Evolutionary conservation across 35 echinoderm and acorn worm genomes (phyloP).

Genomic region (Apostichopus californicus): DNA sequence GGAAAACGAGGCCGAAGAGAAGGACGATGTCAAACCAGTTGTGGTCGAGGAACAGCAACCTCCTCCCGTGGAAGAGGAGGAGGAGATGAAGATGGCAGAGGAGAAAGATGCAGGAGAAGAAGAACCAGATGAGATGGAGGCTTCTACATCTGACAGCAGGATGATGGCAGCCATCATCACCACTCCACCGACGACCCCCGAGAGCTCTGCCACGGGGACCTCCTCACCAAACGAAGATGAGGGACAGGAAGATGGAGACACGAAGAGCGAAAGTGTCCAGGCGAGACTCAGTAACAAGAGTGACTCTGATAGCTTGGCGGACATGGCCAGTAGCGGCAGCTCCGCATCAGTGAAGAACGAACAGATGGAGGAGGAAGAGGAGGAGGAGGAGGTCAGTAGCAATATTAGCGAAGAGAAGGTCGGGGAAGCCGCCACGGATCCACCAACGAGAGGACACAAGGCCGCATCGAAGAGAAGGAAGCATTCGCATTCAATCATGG

Average conservation of each 20-base stretch:
- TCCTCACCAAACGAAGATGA: slow-evolving; percentile 73
- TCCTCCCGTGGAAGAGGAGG: background rate
- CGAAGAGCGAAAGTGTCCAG: slow-evolving; percentile 56
- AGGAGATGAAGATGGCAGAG: background rate
- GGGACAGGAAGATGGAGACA: slow-evolving; percentile 27
- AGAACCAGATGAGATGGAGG: background rate
- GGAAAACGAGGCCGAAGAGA: slow-evolving; percentile 56
- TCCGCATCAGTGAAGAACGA: background rate
- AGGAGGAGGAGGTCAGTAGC: background rate
- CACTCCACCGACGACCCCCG: slow-evolving; percentile 94
- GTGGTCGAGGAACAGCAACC: slow-evolving; percentile 27
- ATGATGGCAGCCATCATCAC: slow-evolving; percentile 24
- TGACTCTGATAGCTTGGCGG: slow-evolving; percentile 85
- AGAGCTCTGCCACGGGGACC: slow-evolving; percentile 58
- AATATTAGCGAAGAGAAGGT: slow-evolving; percentile 6
- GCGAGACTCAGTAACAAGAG: slow-evolving; percentile 64
- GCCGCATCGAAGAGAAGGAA: slow-evolving; percentile 64
- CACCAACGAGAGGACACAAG: slow-evolving; percentile 7
- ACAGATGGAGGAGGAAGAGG: background rate
- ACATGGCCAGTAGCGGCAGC: slow-evolving; percentile 66
- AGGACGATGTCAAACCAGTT: background rate
- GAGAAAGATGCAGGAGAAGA: slow-evolving; percentile 22
- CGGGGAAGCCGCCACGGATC: background rate
- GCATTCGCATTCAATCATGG: slow-evolving; percentile 51
- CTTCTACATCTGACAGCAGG: slow-evolving; percentile 10